A percentile compares a stretch with the other conserved stretches of the same genome.
phyloP scores from a whole-genome alignment of 2,113 vertebrate species.

The Channa argus region DNA sequence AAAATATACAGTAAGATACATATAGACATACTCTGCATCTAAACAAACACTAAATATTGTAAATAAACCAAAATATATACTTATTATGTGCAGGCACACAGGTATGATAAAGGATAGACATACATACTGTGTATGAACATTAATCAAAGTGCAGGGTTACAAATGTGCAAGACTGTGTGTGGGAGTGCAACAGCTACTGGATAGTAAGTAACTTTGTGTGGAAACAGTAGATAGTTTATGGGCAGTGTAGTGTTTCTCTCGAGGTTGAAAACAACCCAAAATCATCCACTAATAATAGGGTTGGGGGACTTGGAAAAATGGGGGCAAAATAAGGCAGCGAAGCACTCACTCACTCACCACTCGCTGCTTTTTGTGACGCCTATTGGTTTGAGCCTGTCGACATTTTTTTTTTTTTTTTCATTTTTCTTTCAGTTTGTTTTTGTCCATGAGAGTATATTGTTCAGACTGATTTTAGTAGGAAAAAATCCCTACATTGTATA shows the following conservation, averaged over 20 bases:
- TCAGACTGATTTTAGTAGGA: no score
- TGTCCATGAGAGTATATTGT: no score
- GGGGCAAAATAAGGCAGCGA: background rate
- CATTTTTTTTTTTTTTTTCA: background rate
- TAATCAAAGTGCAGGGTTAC: background rate
- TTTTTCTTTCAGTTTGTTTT: no score
- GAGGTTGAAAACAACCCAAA: conserved; percentile 2
- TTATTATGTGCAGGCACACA: background rate
- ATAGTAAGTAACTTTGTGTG: conserved; percentile 8
- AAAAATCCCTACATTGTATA: no score
- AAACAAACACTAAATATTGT: background rate
- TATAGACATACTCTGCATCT: background rate
- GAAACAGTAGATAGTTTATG: conserved; percentile 1
- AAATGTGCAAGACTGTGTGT: background rate
- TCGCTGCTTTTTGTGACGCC: background rate
- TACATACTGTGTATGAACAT: background rate
- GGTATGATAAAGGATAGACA: conserved; percentile 1
- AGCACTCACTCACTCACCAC: background rate
- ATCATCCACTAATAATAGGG: background rate
- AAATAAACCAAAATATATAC: background rate
- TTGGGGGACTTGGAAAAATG: background rate
- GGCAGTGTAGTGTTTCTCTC: background rate
- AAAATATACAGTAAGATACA: no score
- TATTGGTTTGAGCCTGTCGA: conserved; percentile 1
- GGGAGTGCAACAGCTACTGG: conserved; percentile 9